Evolutionary conservation across 2,113 vertebrate species (phyloP).

Genomic region (Thamnaconus septentrionalis): DNA sequence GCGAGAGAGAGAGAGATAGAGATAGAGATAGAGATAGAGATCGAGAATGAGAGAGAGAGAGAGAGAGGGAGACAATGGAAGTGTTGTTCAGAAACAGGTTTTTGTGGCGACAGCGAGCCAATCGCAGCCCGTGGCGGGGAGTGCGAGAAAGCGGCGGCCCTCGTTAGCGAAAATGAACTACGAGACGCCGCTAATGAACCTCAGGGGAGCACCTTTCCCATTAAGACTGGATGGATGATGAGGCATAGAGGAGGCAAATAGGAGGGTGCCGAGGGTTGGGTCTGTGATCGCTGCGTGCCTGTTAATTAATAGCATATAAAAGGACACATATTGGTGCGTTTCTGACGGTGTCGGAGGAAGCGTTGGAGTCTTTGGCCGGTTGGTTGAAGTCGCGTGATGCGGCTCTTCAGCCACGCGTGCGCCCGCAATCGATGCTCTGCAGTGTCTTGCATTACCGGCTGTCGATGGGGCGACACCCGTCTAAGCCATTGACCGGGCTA

Average conservation of each 20-base stretch:
- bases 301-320: too few relatives aligned
- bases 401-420: too few relatives aligned
- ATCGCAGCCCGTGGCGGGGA: conserved; percentile 62
- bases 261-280: too few relatives aligned
- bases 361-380: too few relatives aligned
- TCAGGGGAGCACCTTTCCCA: conserved; percentile 69
- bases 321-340: too few relatives aligned
- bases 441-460: conserved; percentile 61
- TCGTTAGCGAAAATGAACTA: conserved; percentile 76
- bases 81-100: conserved; percentile 53
- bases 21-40: too few relatives aligned
- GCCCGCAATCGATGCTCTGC: conserved; percentile 54
- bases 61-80: conserved; percentile 44
- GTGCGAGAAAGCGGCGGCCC: conserved; percentile 68
- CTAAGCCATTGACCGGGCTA: conserved; percentile 16
- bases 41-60: too few relatives aligned
- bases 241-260: conserved; percentile 22
- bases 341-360: too few relatives aligned
- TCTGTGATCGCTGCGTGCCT: too few relatives aligned
- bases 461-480: conserved; percentile 60
- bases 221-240: conserved; percentile 64
- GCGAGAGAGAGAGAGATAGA: too few relatives aligned
- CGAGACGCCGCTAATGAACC: conserved; percentile 72
- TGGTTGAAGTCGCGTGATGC: too few relatives aligned
- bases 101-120: conserved; percentile 56